phyloP scores from a whole-genome alignment of 1,140 invertebrate genomes.

The Bombus confusus region DNA sequence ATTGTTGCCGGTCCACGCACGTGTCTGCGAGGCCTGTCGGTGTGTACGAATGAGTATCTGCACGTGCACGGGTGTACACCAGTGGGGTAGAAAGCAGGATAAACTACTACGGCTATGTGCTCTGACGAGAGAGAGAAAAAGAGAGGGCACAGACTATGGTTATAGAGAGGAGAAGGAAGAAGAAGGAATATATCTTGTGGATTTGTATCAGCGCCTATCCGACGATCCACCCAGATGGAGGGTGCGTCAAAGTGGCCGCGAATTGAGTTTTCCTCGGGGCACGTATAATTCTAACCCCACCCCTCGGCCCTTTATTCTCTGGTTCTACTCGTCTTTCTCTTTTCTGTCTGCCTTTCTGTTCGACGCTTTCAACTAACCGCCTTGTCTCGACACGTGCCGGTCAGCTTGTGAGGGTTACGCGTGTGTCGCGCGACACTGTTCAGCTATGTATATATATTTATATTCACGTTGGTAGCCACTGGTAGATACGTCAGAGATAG shows the following conservation, averaged over 20 bases:
- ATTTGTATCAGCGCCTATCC: slow-evolving; percentile 66
- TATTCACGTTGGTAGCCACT: slow-evolving; percentile 11
- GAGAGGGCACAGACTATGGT: not conserved
- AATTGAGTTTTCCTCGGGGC: slow-evolving; percentile 72
- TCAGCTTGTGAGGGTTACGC: slow-evolving; percentile 36
- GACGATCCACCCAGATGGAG: slow-evolving; percentile 59
- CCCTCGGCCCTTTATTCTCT: slow-evolving; percentile 20
- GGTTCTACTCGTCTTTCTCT: slow-evolving; percentile 29
- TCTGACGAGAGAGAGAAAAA: slow-evolving; percentile 21
- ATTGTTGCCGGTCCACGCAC: slow-evolving; percentile 76
- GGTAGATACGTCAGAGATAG: slow-evolving; percentile 6
- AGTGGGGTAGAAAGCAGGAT: slow-evolving; percentile 44
- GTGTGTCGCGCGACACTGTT: slow-evolving; percentile 1
- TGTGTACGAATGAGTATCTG: slow-evolving; percentile 44
- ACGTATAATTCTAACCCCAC: slow-evolving; percentile 57
- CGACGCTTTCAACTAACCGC: slow-evolving; percentile 42
- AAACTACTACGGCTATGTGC: slow-evolving; percentile 53
- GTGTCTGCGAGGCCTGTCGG: slow-evolving; percentile 57
- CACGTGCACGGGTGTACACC: slow-evolving; percentile 33
- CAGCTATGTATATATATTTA: slow-evolving; percentile 26
- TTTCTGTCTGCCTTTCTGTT: slow-evolving; percentile 38
- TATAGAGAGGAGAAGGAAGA: slow-evolving; percentile 29
- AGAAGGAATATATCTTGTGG: slow-evolving; percentile 59
- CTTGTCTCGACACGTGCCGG: slow-evolving; percentile 47
- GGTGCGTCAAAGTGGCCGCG: slow-evolving; percentile 72